These are phyloP conservation scores for Oceanodroma tethys DNA, from an alignment of 2,113 vertebrate species.

Conservation along the genomic window DNA sequence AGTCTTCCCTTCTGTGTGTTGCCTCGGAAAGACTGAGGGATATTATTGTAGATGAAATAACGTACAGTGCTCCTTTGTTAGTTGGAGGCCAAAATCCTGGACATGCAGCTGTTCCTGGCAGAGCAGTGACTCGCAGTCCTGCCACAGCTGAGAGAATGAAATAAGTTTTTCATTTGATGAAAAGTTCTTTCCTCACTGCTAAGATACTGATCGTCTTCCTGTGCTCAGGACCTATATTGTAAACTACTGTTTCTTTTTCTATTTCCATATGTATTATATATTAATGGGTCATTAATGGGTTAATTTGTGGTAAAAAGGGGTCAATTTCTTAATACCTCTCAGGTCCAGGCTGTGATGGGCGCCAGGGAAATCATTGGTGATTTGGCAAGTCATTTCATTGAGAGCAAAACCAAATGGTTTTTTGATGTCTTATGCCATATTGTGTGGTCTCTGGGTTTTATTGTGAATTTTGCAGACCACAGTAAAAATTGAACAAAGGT, in stretches of 20 bases:
- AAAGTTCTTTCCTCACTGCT: background rate
- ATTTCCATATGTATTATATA: background rate
- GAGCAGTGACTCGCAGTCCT: background rate
- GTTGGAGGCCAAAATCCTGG: background rate
- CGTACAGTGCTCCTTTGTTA: background rate
- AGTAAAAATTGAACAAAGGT: background rate
- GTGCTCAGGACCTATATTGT: background rate
- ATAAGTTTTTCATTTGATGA: background rate
- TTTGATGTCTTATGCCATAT: background rate
- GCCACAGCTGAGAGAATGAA: background rate
- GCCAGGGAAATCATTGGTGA: background rate
- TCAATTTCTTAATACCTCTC: background rate
- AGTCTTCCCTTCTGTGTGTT: background rate
- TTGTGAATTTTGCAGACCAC: background rate
- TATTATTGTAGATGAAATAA: background rate
- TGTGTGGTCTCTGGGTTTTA: background rate
- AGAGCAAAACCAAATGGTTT: background rate
- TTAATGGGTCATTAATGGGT: background rate
- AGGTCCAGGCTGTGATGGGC: background rate
- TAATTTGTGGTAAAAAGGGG: background rate
- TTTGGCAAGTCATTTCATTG: background rate
- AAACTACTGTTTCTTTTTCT: background rate
- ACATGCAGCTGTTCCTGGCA: constrained; percentile 40
- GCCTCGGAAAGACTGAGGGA: background rate
- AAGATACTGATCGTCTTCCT: background rate